Base-by-base conservation (phyloP, 1,140 invertebrate genomes). In the Zaprionus vittiger region DNA sequence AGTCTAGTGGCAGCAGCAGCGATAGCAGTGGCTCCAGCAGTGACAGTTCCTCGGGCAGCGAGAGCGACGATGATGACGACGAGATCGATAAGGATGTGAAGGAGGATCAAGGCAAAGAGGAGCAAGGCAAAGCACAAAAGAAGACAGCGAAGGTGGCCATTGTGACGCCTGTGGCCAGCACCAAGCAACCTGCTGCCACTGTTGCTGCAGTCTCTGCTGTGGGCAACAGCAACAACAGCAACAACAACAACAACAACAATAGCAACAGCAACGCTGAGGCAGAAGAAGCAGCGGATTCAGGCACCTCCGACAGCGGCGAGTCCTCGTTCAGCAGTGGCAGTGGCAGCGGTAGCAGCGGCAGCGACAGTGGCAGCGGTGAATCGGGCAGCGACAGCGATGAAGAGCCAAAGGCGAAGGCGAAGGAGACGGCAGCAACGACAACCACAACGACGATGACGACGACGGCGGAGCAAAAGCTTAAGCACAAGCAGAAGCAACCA, bases 241-340 rank as follows among this genome's bases (percentile, higher is more conserved):
- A 85, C 31, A 87, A 85, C 31, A 82, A 80, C 14, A 83, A 85
- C 26, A 87, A 85, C 31, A 87, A 85, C 37, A 82, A 80, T 15
- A 83, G 81, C 26, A 87, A 85, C 31, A 80, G 70, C 20, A 65
- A 74, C 49, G 67, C 70, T 1, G 44, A 20, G 1, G 70, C 64
- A 17, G 76, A 63, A 54, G 67, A 70, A 1, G 52, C n/a, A 2
- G 70, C 64, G 15, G 77, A 67, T 12, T 81, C 79, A 1, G 92
- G 93, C 17, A 86, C 87, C 9, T 92, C 91, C 6, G 91, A 91
- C 59, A 83, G 81, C 47, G 91, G 67, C n/a, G 87, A 91, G 0
- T 92, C 91, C 14, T 92, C 91, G 0, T 61, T 79, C 49, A 87
- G 79, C 24, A 92, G 91, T 31, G 83, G 81, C 63, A 93, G 92